Evolutionary conservation across 2,888 invertebrate genomes (phyloP), one percentile per base, ranked within the genome.

Genomic region (Hydropsyche betteni): DNA sequence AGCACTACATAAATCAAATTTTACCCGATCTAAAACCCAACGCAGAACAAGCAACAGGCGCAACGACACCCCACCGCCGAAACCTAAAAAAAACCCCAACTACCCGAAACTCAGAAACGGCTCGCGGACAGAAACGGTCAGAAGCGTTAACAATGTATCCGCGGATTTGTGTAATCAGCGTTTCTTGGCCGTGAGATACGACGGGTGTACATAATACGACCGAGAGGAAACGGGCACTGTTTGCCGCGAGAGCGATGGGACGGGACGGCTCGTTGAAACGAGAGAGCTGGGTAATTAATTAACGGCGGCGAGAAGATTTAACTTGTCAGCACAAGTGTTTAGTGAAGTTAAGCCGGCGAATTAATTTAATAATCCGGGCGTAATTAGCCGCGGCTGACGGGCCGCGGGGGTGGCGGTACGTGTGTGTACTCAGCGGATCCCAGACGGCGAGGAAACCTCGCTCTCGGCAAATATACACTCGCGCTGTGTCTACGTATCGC

Each of bases 291-390:
- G 64, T 64, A 64, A 64, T 64, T 64, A 64, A 64, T 64, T 64
- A 64, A 64, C 64, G 64, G 36, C 64, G 64, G 64, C 34, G 69
- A 51, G 52, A 70, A 70, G 70, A 70, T 51, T 70, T 70, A 70
- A 53, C 70, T 53, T 53, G 77, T 76, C 79, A 79, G 77, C 79
- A 77, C 71, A 76, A 79, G 76, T 79, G 79, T 79, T 77, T 79
- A 77, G 79, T 76, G 61, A 77, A 79, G 79, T 79, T 75, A 79
- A 77, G 76, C 73, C 79, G 77, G 79, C 79, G 79, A 76, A 76
- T 77, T 79, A 79, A 79, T 79, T 79, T 79, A 79, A 79, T 79
- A 79, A 79, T 79, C 77, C 79, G 64, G 74, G 75, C 64, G 74
- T 79, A 79, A 79, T 79, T 79, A 79, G 77, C 77, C 50, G 68